Evolutionary conservation across 1,140 invertebrate species (phyloP), one percentile per base, ranked within the genome.

Genomic region (Formica selysi): DNA sequence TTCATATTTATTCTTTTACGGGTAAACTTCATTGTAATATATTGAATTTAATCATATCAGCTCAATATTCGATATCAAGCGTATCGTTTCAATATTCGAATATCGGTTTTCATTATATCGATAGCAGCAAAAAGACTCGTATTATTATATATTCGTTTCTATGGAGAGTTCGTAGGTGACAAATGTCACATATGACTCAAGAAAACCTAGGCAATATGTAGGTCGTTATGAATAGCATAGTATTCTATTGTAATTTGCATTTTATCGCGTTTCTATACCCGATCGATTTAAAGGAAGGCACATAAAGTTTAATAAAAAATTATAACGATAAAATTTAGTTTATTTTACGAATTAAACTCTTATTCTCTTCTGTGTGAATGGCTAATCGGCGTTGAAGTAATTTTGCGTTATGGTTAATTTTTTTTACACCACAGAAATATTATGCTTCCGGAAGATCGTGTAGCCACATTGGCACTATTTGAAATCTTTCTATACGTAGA

Each of bases 401-500:
- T 73, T 36, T 61, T 61, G 19, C 51, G 26, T 41, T 38, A 38
- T 19, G 5, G 0, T 41, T 41, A 38, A 68, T 51, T 51, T 19
- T 51, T 51, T 5, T 51, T 29, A 29, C 26, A 54, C 29, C 59
- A 54, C 70, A 65, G 44, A 80, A 71, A 87, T 86, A 61, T 71
- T 87, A 68, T 57, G 74, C 71, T 90, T 90, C 79, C 76, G 64
- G 48, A 85, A 76, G 78, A 81, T 74, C 44, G 54, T 73, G 80
- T 79, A 79, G 71, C 59, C 65, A 64, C 32, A 62, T 79, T 81
- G 44, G 61, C 41, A 84, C 80, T 90, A 90, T 86, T 90, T 54
- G 65, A 90, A 87, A 89, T 90, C 70, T 90, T 87, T 90, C 86
- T 81, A 80, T 81, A 87, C 73, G 86, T 57, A 89, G 76, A 90